Base-by-base conservation (phyloP, 2,113 vertebrate genomes). In the Xiphophorus hellerii region DNA sequence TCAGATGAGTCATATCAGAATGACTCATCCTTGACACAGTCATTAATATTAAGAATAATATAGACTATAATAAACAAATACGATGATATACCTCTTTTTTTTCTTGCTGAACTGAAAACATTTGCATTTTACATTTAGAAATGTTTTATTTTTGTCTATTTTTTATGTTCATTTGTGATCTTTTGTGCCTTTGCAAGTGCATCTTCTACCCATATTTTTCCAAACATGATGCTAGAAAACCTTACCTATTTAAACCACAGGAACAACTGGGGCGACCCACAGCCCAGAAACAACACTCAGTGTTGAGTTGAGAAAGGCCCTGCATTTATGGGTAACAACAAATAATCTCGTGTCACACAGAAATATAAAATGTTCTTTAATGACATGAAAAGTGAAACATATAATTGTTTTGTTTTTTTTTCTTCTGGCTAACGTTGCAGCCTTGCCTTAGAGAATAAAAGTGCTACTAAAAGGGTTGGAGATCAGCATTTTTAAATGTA, bases 331-430 rank as follows among this genome's bases (percentile, higher is more conserved):
- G 9, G 22, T 10, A 31, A 25, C 42, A 33, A 72, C 13, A 54
- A 78, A 77, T 30, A 73, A 42, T 15, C 22, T 58, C 3, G 37
- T 3, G 11, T 63, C 35, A 87, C 67, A 44, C 62, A 4, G 0
- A 48, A 31, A 86, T 96, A 96, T 88, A 98, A 97, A 97, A 90
- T 93, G 94, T 95, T 89, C 81, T 98, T 98, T 97, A 98, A 97
- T 98, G 92, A 95, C 95, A 97, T 95, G 95, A 96, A 95, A 96
- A 93, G 95, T 97, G 94, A 95, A 95, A 96, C 94, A 96, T 94
- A 95, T 74, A 84, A 78, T 86, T 83, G 94, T 93, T 92, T 92
- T 35, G 3, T 11, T 37, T 11, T 11, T 37, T 37, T 11, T 11
- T 37, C 10, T 93, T 92, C 93, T 93, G 93, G 66, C 81, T 87